Evolutionary conservation across 2,797 vertebrate species (phyloP).

Genomic region (Ceryle rudis): DNA sequence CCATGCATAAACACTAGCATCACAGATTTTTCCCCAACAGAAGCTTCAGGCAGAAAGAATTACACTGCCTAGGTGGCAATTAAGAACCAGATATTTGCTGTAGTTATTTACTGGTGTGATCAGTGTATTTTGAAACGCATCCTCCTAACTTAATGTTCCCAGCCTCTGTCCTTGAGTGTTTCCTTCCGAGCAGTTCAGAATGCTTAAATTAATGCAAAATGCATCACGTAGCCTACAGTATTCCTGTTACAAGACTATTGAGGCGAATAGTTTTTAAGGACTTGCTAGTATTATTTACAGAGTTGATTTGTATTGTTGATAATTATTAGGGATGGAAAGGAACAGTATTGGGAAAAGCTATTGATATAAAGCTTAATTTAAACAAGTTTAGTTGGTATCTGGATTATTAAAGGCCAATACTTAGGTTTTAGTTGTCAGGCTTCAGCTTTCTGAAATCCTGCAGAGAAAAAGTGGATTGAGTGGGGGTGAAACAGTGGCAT

Average conservation of each 20-base stretch:
- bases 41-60: not conserved
- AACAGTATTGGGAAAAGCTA: not conserved
- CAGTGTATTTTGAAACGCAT: not conserved
- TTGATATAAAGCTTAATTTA: not conserved
- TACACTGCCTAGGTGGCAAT: not conserved
- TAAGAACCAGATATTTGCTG: not conserved
- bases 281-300: not conserved
- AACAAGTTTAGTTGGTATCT: not conserved
- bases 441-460: not conserved
- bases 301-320: not conserved
- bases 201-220: not conserved
- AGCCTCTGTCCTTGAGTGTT: not conserved
- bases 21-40: not conserved
- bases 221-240: not conserved
- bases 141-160: not conserved
- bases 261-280: not conserved
- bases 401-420: not conserved
- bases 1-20: not conserved
- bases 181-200: not conserved
- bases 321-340: not conserved
- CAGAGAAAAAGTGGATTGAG: not conserved
- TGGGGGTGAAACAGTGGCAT: not conserved
- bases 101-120: not conserved
- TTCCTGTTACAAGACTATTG: not conserved
- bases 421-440: not conserved